Percentiles rank a stretch among this genome's conserved stretches.
phyloP scores from a whole-genome alignment of 2,113 vertebrate genomes.

The Nannobrachium achirus region DNA sequence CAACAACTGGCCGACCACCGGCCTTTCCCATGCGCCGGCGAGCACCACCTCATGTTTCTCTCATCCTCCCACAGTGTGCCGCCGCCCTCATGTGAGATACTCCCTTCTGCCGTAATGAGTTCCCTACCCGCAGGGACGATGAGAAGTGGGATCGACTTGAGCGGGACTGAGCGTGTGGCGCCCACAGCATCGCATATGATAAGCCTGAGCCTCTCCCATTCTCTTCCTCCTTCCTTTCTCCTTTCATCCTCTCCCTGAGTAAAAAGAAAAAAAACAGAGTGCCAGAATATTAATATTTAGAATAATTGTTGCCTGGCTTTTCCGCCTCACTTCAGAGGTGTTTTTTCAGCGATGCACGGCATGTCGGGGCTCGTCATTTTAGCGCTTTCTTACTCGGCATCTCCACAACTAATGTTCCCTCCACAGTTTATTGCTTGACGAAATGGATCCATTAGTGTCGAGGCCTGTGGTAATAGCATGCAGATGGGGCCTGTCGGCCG shows the following conservation, averaged over 20 bases:
- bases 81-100: too few relatives aligned
- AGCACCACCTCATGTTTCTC: too few relatives aligned
- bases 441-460: slow-evolving; percentile 65
- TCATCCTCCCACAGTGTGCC: too few relatives aligned
- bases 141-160: too few relatives aligned
- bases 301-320: slow-evolving; percentile 27
- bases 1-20: too few relatives aligned
- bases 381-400: slow-evolving; percentile 52
- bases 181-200: background rate
- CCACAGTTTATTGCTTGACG: slow-evolving; percentile 55
- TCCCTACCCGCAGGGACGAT: too few relatives aligned
- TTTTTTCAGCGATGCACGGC: slow-evolving; percentile 38
- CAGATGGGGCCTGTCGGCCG: slow-evolving; percentile 44
- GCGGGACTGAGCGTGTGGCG: too few relatives aligned
- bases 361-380: slow-evolving; percentile 48
- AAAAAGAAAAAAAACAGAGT: slow-evolving; percentile 13
- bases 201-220: slow-evolving; percentile 5
- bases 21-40: too few relatives aligned
- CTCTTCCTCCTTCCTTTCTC: background rate
- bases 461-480: slow-evolving; percentile 50
- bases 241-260: background rate
- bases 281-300: slow-evolving; percentile 43
- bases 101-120: background rate
- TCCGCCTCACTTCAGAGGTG: slow-evolving; percentile 18
- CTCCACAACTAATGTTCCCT: slow-evolving; percentile 59